Conservation (phyloP, 2,888 invertebrate genomes). For the Dascillus cervinus region DNA sequence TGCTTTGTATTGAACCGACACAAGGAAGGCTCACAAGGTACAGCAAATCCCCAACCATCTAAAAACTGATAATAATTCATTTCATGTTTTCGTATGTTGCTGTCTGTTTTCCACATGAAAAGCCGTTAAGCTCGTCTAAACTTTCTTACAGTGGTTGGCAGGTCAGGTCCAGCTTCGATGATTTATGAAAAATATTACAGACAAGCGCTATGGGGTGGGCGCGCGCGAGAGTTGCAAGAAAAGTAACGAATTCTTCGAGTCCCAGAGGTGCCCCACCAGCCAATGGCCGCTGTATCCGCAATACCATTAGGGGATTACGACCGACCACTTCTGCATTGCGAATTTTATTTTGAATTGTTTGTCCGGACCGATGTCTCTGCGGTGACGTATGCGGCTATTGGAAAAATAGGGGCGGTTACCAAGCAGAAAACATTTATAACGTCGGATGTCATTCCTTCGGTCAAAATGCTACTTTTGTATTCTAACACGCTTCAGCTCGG, state of each 20-base stretch:
- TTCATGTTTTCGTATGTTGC: constrained; percentile 28
- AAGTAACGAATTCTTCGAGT: constrained; percentile 39
- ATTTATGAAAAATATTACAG: constrained; percentile 47
- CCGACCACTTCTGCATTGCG: constrained; percentile 33
- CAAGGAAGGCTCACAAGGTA: too few species aligned
- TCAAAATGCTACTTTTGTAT: constrained; percentile 20
- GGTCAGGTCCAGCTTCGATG: constrained; percentile 39
- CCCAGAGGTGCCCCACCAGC: constrained; percentile 26
- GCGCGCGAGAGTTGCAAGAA: constrained; percentile 28
- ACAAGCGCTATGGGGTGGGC: constrained; percentile 26
- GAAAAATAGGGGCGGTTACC: constrained; percentile 15
- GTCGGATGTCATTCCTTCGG: constrained; percentile 25
- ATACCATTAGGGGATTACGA: constrained; percentile 33
- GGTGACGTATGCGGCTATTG: constrained; percentile 22
- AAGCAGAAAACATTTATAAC: constrained; percentile 27
- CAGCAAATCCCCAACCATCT: constrained; percentile 17
- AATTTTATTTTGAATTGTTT: constrained; percentile 35
- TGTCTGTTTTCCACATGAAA: constrained; percentile 22
- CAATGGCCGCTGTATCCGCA: constrained; percentile 25
- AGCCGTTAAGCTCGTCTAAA: constrained; percentile 30
- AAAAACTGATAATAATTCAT: constrained; percentile 36
- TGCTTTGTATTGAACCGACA: constrained; percentile 24
- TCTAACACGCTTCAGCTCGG: constrained; percentile 16
- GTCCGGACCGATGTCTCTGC: constrained; percentile 20
- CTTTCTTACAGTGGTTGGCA: constrained; percentile 34